phyloP scores from a whole-genome alignment of 2,888 invertebrate species.

The Synanthedon andrenaeformis region DNA sequence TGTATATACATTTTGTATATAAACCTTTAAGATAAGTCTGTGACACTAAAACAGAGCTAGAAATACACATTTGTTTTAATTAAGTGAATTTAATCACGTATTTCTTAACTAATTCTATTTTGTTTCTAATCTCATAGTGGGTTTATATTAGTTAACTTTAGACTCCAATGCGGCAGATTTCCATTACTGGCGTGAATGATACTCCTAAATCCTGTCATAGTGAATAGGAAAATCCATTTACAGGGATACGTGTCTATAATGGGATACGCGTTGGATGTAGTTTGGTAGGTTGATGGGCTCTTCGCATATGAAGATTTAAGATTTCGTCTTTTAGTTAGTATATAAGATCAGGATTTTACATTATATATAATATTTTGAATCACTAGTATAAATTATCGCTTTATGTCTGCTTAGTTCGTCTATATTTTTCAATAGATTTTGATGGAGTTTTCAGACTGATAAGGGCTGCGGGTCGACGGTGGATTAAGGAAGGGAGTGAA shows the following conservation, averaged over 20 bases:
- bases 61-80: background rate
- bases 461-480: no score
- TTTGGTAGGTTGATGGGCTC: background rate
- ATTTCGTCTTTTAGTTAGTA: no score
- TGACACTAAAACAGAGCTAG: no score
- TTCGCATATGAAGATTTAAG: background rate
- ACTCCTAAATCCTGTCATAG: slow-evolving; percentile 1
- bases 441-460: no score
- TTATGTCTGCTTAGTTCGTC: no score
- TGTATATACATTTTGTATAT: no score
- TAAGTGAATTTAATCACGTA: background rate
- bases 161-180: slow-evolving; percentile 5
- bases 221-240: background rate
- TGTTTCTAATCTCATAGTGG: slow-evolving; percentile 8
- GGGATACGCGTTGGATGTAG: slow-evolving; percentile 10
- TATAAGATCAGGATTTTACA: no score
- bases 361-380: no score
- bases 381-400: no score
- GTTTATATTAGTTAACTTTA: slow-evolving; percentile 7
- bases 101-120: slow-evolving; percentile 6
- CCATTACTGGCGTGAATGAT: slow-evolving; percentile 5
- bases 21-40: no score
- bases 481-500: no score
- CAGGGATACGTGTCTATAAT: slow-evolving; percentile 5
- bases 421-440: no score